phyloP scores from a whole-genome alignment of 2,888 invertebrate genomes.

The Drosophila subquinaria region DNA sequence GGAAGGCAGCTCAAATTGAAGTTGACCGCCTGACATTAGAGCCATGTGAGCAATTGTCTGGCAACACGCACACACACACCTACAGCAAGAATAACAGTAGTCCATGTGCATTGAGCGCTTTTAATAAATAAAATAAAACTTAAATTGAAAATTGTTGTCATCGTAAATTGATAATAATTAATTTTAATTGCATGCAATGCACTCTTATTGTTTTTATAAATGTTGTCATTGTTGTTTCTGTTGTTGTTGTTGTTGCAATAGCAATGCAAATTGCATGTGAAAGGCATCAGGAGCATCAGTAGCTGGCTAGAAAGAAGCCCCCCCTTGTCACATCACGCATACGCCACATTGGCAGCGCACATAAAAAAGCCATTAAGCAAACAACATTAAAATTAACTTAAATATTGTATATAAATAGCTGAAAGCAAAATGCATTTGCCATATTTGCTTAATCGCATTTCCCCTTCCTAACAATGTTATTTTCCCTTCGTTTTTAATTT shows the following conservation, averaged over 20 bases:
- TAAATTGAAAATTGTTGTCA: conserved; percentile 79
- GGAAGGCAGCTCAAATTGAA: conserved; percentile 68
- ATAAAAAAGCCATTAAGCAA: conserved; percentile 75
- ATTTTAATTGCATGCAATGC: conserved; percentile 74
- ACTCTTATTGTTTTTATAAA: conserved; percentile 17
- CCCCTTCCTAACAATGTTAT: conserved; percentile 22
- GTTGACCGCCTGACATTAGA: conserved; percentile 64
- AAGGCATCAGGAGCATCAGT: conserved; percentile 34
- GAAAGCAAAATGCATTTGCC: conserved; percentile 61
- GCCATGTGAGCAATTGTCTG: conserved; percentile 38
- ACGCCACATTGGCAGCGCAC: conserved; percentile 55
- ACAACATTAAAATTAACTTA: conserved; percentile 76
- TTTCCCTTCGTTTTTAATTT: conserved; percentile 1
- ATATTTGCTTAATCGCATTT: conserved; percentile 75
- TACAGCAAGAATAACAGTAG: conserved; percentile 2
- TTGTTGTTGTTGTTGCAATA: conserved; percentile 13
- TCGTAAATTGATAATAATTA: conserved; percentile 79
- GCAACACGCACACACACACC: conserved; percentile 22
- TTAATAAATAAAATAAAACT: conserved; percentile 72
- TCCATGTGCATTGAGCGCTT: conserved; percentile 48
- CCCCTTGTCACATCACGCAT: conserved; percentile 49
- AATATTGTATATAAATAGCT: conserved; percentile 61
- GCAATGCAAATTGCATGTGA: conserved; percentile 66
- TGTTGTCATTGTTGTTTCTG: conserved; percentile 27
- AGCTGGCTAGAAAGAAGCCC: conserved; percentile 29